A percentile compares a stretch with the other conserved stretches of the same genome.
Evolutionary conservation across 2,113 vertebrate genomes (phyloP).

Genomic region (Dasypus novemcinctus): DNA sequence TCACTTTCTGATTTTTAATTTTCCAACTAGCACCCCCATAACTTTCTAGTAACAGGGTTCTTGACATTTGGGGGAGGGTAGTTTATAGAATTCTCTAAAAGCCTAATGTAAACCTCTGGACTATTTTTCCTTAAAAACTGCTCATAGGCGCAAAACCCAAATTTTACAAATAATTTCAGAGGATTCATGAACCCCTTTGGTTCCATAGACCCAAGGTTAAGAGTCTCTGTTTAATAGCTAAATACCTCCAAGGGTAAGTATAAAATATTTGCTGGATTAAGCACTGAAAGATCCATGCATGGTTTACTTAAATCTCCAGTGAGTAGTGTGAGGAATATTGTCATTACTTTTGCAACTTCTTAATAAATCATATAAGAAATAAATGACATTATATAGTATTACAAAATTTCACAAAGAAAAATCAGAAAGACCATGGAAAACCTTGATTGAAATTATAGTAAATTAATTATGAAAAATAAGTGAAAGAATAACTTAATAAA

Average conservation of each 20-base stretch:
- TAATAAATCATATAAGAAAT: not conserved
- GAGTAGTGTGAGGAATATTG: not conserved
- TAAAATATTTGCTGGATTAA: not conserved
- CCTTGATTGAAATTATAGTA: not conserved
- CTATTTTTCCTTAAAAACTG: not conserved
- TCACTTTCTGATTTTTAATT: constrained; percentile 8
- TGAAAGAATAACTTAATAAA: not conserved
- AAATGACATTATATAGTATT: not conserved
- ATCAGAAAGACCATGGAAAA: not conserved
- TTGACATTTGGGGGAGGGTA: not conserved
- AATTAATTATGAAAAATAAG: not conserved
- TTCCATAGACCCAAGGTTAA: not conserved
- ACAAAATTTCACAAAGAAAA: not conserved
- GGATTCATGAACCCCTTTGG: not conserved
- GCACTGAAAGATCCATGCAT: not conserved
- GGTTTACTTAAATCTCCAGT: not conserved
- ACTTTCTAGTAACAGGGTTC: not conserved
- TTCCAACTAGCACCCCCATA: not conserved
- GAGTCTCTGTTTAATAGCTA: not conserved
- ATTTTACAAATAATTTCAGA: not conserved
- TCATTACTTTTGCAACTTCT: not conserved
- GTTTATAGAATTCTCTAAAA: not conserved
- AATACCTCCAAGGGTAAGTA: not conserved
- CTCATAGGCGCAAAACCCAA: not conserved
- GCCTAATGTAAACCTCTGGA: not conserved